A percentile compares a stretch with the other conserved stretches of the same genome.
phyloP scores from a whole-genome alignment of 2,888 invertebrate genomes.

The Diadromus collaris region DNA sequence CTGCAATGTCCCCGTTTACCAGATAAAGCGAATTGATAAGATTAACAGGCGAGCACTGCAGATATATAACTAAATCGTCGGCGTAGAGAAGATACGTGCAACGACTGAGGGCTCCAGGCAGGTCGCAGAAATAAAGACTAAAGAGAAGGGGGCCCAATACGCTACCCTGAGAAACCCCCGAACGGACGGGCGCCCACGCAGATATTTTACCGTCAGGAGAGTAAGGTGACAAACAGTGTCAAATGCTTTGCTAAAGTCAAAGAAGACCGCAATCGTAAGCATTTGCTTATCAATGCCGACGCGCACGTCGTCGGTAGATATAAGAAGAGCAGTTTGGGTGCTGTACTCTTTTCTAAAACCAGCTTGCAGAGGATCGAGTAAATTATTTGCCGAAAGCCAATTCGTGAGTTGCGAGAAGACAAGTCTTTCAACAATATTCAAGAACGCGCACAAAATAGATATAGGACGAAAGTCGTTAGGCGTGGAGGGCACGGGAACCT shows the following conservation, averaged over 20 bases:
- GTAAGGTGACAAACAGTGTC: constrained; percentile 65
- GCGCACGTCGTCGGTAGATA: constrained; percentile 66
- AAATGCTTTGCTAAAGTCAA: constrained; percentile 71
- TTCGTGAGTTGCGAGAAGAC: background rate
- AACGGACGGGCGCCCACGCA: constrained; percentile 16
- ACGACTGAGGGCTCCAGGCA: background rate
- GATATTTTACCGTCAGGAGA: constrained; percentile 45
- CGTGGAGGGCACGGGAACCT: background rate
- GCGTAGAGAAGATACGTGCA: constrained; percentile 40
- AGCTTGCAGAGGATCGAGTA: constrained; percentile 66
- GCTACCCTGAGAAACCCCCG: constrained; percentile 46
- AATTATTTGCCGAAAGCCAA: background rate
- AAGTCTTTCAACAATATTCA: background rate
- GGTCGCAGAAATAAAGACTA: constrained; percentile 29
- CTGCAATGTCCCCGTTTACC: background rate
- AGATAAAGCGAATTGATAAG: too few species aligned
- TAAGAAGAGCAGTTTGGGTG: constrained; percentile 66
- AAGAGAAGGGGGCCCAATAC: constrained; percentile 44
- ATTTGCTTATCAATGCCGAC: constrained; percentile 60
- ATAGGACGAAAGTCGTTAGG: background rate
- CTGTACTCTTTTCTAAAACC: constrained; percentile 65
- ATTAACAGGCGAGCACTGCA: too few species aligned
- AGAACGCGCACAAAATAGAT: background rate
- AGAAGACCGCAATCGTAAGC: constrained; percentile 62
- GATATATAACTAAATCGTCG: constrained; percentile 52